Evolutionary conservation across 2,888 invertebrate genomes (phyloP).

Genomic region (Harpalus rubripes): DNA sequence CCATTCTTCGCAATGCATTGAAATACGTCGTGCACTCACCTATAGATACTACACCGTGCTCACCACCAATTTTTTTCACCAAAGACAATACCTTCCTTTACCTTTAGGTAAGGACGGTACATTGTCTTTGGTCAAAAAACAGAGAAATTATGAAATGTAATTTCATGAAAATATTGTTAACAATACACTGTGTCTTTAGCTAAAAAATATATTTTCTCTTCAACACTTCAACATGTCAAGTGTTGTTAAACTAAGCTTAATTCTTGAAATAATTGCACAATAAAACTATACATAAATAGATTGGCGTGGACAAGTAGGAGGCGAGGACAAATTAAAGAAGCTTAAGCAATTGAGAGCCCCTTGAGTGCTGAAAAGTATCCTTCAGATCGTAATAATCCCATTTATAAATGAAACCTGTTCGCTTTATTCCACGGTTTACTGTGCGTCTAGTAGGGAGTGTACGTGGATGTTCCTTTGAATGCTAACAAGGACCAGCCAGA

Average conservation of each 20-base stretch:
- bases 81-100: too few relatives aligned
- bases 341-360: conserved; percentile 26
- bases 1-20: too few relatives aligned
- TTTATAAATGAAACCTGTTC: conserved; percentile 42
- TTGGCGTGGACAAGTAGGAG: neutral
- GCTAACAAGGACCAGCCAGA: neutral
- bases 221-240: neutral
- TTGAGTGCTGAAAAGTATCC: conserved; percentile 23
- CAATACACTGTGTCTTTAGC: too few relatives aligned
- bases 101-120: too few relatives aligned
- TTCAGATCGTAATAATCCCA: conserved; percentile 49
- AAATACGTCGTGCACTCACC: too few relatives aligned
- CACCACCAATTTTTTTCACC: too few relatives aligned
- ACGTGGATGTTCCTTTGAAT: conserved; percentile 5
- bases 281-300: conserved; percentile 42
- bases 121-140: too few relatives aligned
- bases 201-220: neutral
- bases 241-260: conserved; percentile 23
- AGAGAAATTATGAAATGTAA: too few relatives aligned
- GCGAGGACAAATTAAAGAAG: conserved; percentile 9
- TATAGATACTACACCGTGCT: too few relatives aligned
- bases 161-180: too few relatives aligned
- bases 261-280: conserved; percentile 18
- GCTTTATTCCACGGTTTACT: conserved; percentile 9
- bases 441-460: neutral